These are phyloP conservation scores for Acanthosoma haemorrhoidale DNA, from an alignment of 2,888 invertebrate genomes.

Conservation along the genomic window DNA sequence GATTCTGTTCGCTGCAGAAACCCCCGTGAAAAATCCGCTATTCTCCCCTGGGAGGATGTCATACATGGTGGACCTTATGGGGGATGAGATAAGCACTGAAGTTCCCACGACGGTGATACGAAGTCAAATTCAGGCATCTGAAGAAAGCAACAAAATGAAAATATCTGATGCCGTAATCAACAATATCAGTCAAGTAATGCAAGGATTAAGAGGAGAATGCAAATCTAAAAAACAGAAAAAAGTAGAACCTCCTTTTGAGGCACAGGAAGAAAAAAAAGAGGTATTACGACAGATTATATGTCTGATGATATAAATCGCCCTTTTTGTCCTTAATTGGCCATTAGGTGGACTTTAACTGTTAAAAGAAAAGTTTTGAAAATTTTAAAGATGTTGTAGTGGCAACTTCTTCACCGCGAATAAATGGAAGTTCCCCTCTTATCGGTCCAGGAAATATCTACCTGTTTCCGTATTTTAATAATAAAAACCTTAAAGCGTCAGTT, in stretches of 20 bases:
- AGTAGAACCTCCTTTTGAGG: not conserved
- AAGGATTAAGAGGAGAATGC: not conserved
- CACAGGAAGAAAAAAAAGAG: not conserved
- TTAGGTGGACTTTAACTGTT: too few relatives aligned
- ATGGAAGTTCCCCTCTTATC: too few relatives aligned
- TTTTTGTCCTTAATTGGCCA: too few relatives aligned
- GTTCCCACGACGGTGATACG: constrained; percentile 7
- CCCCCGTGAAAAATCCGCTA: not conserved
- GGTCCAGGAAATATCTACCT: too few relatives aligned
- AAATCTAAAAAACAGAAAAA: not conserved
- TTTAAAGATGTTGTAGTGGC: too few relatives aligned
- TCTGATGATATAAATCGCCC: too few relatives aligned
- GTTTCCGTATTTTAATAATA: too few relatives aligned
- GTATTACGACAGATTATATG: too few relatives aligned
- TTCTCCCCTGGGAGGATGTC: constrained; percentile 12
- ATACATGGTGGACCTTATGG: not conserved
- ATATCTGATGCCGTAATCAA: not conserved
- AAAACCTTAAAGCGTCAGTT: too few relatives aligned
- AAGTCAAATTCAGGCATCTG: not conserved
- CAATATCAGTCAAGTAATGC: not conserved
- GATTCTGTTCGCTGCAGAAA: not conserved
- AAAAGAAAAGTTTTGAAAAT: too few relatives aligned
- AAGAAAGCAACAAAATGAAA: not conserved
- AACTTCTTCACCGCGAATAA: too few relatives aligned
- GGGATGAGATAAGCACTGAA: not conserved